Evolutionary conservation across 1,140 invertebrate genomes (phyloP), one percentile per base, ranked within the genome.

Genomic region (Luehdorfia chinensis): DNA sequence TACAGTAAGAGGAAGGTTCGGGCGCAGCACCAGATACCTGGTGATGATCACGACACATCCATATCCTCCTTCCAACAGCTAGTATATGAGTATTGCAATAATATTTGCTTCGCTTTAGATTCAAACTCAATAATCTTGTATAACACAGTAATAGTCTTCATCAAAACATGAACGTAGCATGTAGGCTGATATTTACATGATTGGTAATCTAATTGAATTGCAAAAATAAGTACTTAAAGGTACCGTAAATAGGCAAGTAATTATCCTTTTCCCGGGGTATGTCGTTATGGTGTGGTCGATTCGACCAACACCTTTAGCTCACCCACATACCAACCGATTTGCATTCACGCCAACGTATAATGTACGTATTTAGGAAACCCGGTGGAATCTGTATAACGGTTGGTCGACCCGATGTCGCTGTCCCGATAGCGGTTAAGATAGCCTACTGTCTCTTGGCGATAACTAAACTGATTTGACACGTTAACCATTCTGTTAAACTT

Each of bases 331-430:
- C 28, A 36, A 49, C 49, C 66, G 59, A 74, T 78, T 75, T 74
- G 55, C 60, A 80, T 73, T 65, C 59, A 55, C 44, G 56, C 47
- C 60, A 54, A 47, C 61, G 55, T 56, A 59, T 59, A 64, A 67
- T 68, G 53, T 63, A 66, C 52, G 59, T 70, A 77, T 79, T 81
- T 79, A 75, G 68, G 68, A 65, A 67, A 55, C 61, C 50, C 45
- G 23, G 55, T 66, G 70, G 75, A 73, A 78, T 76, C 61, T 70
- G 36, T 33, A 52, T 79, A 83, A 78, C 78, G 72, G 78, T 77
- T 33, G 33, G 49, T 46, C 52, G 47, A 51, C 63, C 56, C 52
- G 44, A 30, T 19, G 28, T 18, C 25, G 14, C n/a, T 23, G 23
- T 25, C 23, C 7, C 28, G 18, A 28, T 43, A 28, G 39, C 39